Evolutionary conservation across 2,113 vertebrate genomes (phyloP).

Genomic region (Uria aalge): DNA sequence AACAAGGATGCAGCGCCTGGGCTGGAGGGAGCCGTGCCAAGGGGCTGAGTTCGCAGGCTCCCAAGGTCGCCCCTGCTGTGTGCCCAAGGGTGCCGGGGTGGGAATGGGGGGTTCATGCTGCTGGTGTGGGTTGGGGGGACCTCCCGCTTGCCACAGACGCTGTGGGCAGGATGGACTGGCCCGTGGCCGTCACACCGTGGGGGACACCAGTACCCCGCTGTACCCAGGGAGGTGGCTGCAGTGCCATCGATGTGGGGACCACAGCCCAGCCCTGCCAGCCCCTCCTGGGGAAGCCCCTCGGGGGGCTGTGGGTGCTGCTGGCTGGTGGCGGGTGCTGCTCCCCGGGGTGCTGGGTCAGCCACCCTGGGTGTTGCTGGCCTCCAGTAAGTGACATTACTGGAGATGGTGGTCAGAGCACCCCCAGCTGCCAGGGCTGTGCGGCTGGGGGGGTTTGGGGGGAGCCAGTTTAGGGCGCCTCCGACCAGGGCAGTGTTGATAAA

Average conservation of each 20-base stretch:
- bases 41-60: background rate
- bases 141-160: background rate
- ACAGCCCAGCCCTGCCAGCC: background rate
- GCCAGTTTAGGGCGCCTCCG: background rate
- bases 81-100: background rate
- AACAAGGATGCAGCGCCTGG: background rate
- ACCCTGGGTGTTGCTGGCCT: background rate
- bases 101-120: background rate
- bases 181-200: rapidly evolving
- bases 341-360: rapidly evolving
- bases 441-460: background rate
- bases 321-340: background rate
- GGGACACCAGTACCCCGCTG: background rate
- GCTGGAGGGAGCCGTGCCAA: background rate
- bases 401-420: background rate
- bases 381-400: background rate
- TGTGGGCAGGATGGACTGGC: background rate
- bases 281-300: background rate
- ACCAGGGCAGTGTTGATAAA: conserved; percentile 23
- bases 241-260: background rate
- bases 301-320: background rate
- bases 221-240: rapidly evolving
- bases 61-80: background rate
- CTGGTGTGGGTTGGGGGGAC: background rate
- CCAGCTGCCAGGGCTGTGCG: background rate